Conservation (phyloP, 2,797 vertebrate species). For the Dendrocincla fuliginosa region DNA sequence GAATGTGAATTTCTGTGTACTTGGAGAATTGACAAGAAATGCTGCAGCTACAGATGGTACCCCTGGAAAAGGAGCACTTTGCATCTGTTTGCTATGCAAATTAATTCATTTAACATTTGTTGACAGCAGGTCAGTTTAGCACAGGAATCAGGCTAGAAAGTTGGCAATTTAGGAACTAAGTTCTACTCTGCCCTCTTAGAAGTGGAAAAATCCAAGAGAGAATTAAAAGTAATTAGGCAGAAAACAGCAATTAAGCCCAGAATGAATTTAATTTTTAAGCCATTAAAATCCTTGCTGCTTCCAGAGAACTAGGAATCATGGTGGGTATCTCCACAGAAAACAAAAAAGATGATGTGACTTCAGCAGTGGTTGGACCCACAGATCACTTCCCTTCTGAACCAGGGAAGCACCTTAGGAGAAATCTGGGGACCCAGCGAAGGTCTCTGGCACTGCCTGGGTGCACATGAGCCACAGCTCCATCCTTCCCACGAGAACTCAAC, state of each 20-base stretch:
- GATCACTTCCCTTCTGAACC: background rate
- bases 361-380: background rate
- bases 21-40: conserved; percentile 61
- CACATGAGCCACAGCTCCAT: background rate
- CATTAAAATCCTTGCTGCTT: background rate
- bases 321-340: background rate
- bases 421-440: background rate
- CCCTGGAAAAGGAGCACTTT: conserved; percentile 44
- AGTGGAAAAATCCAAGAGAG: conserved; percentile 40
- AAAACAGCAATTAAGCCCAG: conserved; percentile 33
- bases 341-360: background rate
- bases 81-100: conserved; percentile 68
- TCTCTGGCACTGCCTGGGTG: background rate
- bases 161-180: conserved; percentile 30
- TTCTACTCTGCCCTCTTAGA: conserved; percentile 13
- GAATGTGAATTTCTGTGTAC: background rate
- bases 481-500: background rate
- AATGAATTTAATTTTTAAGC: conserved; percentile 37
- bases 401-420: background rate
- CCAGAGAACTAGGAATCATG: background rate
- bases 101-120: conserved; percentile 55
- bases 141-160: conserved; percentile 43
- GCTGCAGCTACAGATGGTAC: conserved; percentile 60
- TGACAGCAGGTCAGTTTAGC: conserved; percentile 65
- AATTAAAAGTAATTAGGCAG: conserved; percentile 54